These are phyloP conservation scores for Sebastes trivittatus DNA, from an alignment of 2,797 vertebrate species.

Conservation along the genomic window DNA sequence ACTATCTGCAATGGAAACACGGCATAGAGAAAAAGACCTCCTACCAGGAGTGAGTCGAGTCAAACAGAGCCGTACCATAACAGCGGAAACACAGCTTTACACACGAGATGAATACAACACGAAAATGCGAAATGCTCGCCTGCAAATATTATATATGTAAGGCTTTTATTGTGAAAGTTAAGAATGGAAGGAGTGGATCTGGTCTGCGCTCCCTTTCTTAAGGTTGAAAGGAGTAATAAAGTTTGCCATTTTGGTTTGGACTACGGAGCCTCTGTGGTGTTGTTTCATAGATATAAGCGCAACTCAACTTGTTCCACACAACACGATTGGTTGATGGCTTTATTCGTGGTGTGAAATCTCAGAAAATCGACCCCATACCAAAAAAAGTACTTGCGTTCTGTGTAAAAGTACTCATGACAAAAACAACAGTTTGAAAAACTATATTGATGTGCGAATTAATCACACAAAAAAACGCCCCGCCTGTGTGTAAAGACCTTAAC, in stretches of 20 bases:
- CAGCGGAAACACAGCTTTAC: too few species aligned
- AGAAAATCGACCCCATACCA: not conserved
- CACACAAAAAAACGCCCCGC: not conserved
- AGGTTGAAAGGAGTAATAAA: not conserved
- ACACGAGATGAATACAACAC: too few species aligned
- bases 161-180: too few species aligned
- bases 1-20: too few species aligned
- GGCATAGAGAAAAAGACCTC: too few species aligned
- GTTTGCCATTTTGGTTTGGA: accelerated
- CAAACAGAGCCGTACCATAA: too few species aligned
- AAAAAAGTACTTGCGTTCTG: not conserved
- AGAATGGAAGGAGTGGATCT: not conserved
- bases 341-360: not conserved
- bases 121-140: too few species aligned
- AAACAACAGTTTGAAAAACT: not conserved
- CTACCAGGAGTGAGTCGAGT: too few species aligned
- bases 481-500: too few species aligned
- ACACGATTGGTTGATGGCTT: accelerated
- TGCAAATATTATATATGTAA: too few species aligned
- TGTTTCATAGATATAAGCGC: not conserved
- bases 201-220: too few species aligned
- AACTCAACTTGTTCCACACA: not conserved
- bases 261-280: not conserved
- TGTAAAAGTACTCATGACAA: not conserved
- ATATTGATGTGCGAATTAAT: not conserved